Conservation (phyloP, 2,797 vertebrate genomes). For the Philypnodon macrostomus region DNA sequence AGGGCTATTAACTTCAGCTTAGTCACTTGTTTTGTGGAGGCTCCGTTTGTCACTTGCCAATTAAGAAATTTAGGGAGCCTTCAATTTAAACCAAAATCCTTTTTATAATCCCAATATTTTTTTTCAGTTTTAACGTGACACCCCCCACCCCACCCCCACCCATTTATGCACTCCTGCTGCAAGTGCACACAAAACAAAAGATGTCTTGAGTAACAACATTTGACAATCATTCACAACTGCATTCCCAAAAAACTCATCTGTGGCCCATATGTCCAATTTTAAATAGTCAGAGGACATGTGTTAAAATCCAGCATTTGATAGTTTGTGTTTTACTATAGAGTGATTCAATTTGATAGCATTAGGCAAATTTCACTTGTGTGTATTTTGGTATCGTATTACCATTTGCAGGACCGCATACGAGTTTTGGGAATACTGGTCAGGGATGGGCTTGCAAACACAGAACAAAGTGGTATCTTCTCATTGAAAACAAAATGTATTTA, state of each 20-base stretch:
- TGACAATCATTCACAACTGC: conserved; percentile 33
- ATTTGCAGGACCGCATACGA: conserved; percentile 28
- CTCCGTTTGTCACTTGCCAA: conserved; percentile 5
- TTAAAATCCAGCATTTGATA: too few species aligned
- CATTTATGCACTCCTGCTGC: conserved; percentile 1
- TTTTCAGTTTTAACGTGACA: conserved; percentile 13
- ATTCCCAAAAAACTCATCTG: conserved; percentile 32
- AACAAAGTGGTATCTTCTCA: conserved; percentile 2
- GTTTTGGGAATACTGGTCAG: conserved; percentile 25
- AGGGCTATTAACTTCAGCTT: conserved; percentile 17
- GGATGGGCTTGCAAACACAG: conserved; percentile 33
- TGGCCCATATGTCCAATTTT: conserved; percentile 6
- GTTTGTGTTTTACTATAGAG: too few species aligned
- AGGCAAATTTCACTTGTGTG: not conserved
- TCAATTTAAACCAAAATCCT: too few species aligned
- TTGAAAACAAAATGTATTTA: conserved; percentile 7
- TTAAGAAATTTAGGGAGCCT: conserved; percentile 6
- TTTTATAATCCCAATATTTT: conserved; percentile 2
- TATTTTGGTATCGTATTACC: too few species aligned
- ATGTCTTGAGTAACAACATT: conserved; percentile 17
- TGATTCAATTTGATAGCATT: too few species aligned
- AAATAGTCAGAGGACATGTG: too few species aligned
- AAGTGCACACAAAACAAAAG: conserved; percentile 15
- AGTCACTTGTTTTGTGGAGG: conserved; percentile 5
- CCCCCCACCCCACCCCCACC: conserved; percentile 11